These are phyloP conservation scores for Teinopalpus imperialis DNA, from an alignment of 2,888 invertebrate species.

Conservation along the genomic window DNA sequence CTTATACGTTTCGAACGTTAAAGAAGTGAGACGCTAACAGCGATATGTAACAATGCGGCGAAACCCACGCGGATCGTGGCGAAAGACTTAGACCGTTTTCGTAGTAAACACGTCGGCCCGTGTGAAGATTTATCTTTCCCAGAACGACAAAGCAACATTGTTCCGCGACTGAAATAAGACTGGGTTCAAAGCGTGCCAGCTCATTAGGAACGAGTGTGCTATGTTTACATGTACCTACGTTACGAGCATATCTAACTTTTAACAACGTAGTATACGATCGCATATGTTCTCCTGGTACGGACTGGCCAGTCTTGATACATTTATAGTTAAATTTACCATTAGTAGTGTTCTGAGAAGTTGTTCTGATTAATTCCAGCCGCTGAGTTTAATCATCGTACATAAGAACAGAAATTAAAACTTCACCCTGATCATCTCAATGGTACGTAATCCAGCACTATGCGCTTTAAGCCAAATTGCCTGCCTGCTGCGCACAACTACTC, in stretches of 20 bases:
- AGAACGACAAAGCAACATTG: slow-evolving; percentile 70
- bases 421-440: too few species aligned
- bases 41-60: slow-evolving; percentile 30
- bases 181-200: slow-evolving; percentile 64
- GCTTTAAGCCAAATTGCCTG: too few species aligned
- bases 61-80: slow-evolving; percentile 44
- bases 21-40: slow-evolving; percentile 1
- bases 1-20: slow-evolving; percentile 5
- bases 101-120: slow-evolving; percentile 62
- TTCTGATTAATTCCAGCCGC: too few species aligned
- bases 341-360: too few species aligned
- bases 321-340: too few species aligned
- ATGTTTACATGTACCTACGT: slow-evolving; percentile 43
- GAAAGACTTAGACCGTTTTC: slow-evolving; percentile 52
- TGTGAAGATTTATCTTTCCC: slow-evolving; percentile 68
- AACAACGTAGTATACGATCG: slow-evolving; percentile 2
- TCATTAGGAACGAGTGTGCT: slow-evolving; percentile 53
- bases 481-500: too few species aligned
- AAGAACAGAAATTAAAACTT: too few species aligned
- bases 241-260: slow-evolving; percentile 41
- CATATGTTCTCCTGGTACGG: too few species aligned
- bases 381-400: too few species aligned
- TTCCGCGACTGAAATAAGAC: slow-evolving; percentile 61
- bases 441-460: too few species aligned
- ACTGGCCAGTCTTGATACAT: background rate